Evolutionary conservation across 2,888 invertebrate species (phyloP).

Genomic region (Cerastoderma edule): DNA sequence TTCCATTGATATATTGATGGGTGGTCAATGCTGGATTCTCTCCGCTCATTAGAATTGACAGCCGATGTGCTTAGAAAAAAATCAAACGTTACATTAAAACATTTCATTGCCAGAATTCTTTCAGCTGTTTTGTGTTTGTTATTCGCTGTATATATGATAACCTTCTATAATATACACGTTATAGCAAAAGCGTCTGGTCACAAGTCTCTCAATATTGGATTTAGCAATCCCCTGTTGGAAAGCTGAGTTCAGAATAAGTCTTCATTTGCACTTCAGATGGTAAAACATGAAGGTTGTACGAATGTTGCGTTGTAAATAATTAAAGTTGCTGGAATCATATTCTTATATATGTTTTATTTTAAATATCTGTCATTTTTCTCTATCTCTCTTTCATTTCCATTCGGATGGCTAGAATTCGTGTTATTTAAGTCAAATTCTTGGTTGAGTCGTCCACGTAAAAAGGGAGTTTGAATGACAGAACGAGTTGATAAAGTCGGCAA

Average conservation of each 20-base stretch:
- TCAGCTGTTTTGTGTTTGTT: too few species aligned
- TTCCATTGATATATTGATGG: neutral
- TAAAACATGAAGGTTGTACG: neutral
- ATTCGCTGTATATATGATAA: too few species aligned
- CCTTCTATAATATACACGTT: too few species aligned
- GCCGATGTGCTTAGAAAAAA: neutral
- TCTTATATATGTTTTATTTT: neutral
- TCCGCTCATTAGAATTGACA: neutral
- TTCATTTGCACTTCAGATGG: neutral
- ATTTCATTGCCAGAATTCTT: too few species aligned
- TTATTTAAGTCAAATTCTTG: neutral
- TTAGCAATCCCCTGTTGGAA: too few species aligned
- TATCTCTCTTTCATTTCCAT: neutral
- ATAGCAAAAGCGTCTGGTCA: too few species aligned
- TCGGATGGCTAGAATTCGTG: neutral
- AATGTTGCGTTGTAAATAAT: neutral
- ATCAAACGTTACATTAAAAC: too few species aligned
- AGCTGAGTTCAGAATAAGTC: neutral
- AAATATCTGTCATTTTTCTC: neutral
- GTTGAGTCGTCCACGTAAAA: too few species aligned
- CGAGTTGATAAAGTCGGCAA: too few species aligned
- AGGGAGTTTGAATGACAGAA: too few species aligned
- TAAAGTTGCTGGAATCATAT: neutral
- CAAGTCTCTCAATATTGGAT: too few species aligned
- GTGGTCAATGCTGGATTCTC: slow-evolving; percentile 12